These are phyloP conservation scores for Orbicella faveolata DNA, from an alignment of 64 coral and sea anemone species.

Conservation along the genomic window DNA sequence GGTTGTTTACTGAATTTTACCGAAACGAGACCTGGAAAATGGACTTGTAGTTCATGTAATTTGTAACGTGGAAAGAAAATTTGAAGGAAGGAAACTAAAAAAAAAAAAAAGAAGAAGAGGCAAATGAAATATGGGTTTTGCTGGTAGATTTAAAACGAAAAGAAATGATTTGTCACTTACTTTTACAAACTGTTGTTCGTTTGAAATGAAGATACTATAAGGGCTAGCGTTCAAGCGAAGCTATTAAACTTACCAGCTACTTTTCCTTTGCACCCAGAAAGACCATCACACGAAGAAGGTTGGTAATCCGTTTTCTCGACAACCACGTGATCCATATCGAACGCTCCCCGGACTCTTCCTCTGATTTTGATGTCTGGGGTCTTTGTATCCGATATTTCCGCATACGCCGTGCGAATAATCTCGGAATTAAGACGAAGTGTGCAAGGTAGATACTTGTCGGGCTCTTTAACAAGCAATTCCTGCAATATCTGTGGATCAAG, in stretches of 20 bases:
- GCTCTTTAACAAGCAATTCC: constrained; percentile 11
- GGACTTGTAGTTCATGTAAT: no score
- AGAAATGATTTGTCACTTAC: no score
- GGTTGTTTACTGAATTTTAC: no score
- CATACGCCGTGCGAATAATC: constrained; percentile 23
- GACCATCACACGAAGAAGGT: not conserved
- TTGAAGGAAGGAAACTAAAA: no score
- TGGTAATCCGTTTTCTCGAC: not conserved
- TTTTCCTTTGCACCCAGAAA: not conserved
- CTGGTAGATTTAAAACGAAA: no score
- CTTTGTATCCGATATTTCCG: constrained; percentile 44
- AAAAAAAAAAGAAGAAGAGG: no score
- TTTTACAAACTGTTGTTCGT: no score
- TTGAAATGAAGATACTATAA: no score
- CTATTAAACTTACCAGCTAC: constrained; percentile 7
- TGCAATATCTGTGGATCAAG: constrained; percentile 56
- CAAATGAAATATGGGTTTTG: no score
- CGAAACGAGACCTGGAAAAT: no score
- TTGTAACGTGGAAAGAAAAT: no score
- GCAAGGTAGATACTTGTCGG: constrained; percentile 25
- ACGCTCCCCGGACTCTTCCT: constrained; percentile 46
- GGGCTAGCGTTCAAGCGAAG: not conserved
- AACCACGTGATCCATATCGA: constrained; percentile 75
- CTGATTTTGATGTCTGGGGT: constrained; percentile 78
- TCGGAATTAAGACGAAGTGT: constrained; percentile 55